These are phyloP conservation scores for Ambastaia sidthimunki DNA, from an alignment of 2,797 vertebrate genomes.

Conservation along the genomic window DNA sequence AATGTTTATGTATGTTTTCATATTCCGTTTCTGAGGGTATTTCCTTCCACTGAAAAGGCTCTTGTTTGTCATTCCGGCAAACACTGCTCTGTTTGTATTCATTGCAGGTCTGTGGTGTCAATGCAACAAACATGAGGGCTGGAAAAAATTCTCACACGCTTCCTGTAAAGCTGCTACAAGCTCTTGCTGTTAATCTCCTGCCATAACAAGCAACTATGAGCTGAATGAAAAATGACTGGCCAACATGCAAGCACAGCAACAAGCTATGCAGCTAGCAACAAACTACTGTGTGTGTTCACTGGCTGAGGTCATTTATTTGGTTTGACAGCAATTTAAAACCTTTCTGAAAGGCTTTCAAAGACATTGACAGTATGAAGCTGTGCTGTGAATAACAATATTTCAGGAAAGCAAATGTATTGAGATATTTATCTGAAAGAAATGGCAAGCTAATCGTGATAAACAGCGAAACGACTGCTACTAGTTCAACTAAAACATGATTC, in stretches of 20 bases:
- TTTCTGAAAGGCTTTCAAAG: slow-evolving; percentile 2
- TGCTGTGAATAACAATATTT: neutral
- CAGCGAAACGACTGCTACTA: neutral
- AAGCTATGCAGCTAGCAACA: neutral
- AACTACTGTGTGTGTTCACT: neutral
- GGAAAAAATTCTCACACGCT: neutral
- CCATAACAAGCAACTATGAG: slow-evolving; percentile 17
- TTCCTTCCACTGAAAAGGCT: slow-evolving; percentile 11
- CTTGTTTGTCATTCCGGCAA: slow-evolving; percentile 4
- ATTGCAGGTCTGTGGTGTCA: slow-evolving; percentile 4
- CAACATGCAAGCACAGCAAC: slow-evolving; percentile 19
- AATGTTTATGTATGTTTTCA: neutral
- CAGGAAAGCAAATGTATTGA: neutral
- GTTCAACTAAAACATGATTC: neutral
- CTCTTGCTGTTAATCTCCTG: neutral
- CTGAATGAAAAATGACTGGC: slow-evolving; percentile 18
- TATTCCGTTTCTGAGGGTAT: neutral
- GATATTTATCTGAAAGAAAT: slow-evolving; percentile 3
- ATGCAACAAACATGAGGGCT: slow-evolving; percentile 30
- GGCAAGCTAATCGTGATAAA: neutral
- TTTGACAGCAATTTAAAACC: neutral
- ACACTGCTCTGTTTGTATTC: slow-evolving; percentile 41
- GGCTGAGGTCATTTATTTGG: neutral
- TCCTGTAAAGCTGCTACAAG: neutral
- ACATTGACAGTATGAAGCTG: neutral